phyloP scores from a whole-genome alignment of 2,113 vertebrate species.

The Equus przewalskii region DNA sequence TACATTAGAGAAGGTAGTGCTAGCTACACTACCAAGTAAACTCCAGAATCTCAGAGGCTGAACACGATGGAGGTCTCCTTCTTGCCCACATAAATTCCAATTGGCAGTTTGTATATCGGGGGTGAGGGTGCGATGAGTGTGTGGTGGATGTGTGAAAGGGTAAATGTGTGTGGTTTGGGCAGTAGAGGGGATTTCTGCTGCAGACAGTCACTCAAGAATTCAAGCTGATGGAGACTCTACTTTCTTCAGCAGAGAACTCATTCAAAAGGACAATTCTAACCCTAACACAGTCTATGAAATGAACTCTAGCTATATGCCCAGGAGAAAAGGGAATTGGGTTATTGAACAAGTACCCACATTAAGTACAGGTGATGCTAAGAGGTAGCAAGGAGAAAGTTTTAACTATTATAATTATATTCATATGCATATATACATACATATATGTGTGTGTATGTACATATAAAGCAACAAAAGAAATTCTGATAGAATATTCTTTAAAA shows the following conservation, averaged over 20 bases:
- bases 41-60: not conserved
- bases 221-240: not conserved
- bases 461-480: slow-evolving; percentile 33
- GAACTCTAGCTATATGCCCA: not conserved
- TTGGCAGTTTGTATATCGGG: not conserved
- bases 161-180: not conserved
- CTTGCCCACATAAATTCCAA: not conserved
- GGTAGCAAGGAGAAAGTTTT: not conserved
- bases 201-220: not conserved
- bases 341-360: not conserved
- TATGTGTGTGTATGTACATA: not conserved
- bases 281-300: not conserved
- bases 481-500: slow-evolving; percentile 51
- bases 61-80: not conserved
- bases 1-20: not conserved
- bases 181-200: not conserved
- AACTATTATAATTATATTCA: not conserved
- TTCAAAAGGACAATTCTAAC: not conserved
- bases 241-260: not conserved
- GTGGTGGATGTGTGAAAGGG: not conserved
- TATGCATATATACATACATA: not conserved
- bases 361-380: not conserved
- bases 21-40: not conserved
- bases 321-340: not conserved
- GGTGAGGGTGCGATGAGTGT: not conserved